Base-by-base conservation (phyloP, 2,797 vertebrate species). In the Leuciscus waleckii region DNA sequence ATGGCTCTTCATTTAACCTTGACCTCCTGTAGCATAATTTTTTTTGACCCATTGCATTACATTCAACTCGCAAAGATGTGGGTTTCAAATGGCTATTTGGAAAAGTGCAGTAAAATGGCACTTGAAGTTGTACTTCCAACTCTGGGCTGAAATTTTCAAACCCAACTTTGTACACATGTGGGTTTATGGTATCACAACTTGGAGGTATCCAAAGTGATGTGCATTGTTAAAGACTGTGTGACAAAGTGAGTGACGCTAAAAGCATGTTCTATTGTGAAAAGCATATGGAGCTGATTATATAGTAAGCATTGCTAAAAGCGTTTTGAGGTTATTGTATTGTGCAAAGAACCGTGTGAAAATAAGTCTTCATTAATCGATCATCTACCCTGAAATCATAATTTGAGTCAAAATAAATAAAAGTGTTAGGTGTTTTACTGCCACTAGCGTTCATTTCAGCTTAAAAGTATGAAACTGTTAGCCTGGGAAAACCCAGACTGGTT, bases 11-110 rank as follows among this genome's bases (percentile, higher is more conserved):
- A 46, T 39, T 79, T 70, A 26, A 46, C 37, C 65, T 58, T 79
- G 83, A 43, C 83, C 63, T 79, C 37, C 83, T 69, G 13, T 13
- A 43, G 19, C 49, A 56, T 39, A 8, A 4, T 49, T 75, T 75
- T 49, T 75, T 75, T 73, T 82, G 29, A 74, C 41, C 81, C 5
- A 51, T 19, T 54, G 49, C 39, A 39, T 79, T 78, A 10, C 11
- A 43, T 69, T 78, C 17, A 32, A 7, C 74, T 51, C 5, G 3
- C 39, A 79, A 46, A 19, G 9, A 29, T 63, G 58, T 16, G 9
- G 39, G 19, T 43, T 63, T 56, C 16, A 13, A 5, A 16, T 56
- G 10, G 4, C 32, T 68, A 11, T 21, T n/a, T 49, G 21, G 65
- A 54, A 51, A 56, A 37, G 35, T 19, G 23, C 23, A 13, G 54